Base-by-base conservation (phyloP, 2,888 invertebrate species). In the Amblyteles armatorius region DNA sequence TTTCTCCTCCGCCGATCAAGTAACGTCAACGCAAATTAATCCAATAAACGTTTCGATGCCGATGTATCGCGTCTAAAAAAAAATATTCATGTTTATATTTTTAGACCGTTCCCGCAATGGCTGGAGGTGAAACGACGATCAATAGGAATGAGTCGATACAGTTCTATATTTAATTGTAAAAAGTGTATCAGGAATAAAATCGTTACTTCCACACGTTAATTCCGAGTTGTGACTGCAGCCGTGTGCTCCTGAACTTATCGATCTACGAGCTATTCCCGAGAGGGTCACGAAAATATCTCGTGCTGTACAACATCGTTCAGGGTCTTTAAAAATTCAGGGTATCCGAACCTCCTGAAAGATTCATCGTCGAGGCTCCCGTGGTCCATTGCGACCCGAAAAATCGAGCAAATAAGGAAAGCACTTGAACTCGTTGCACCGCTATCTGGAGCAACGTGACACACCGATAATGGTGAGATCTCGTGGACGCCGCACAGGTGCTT, bases 321-420 rank as follows among this genome's bases (percentile, higher is more conserved):
- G 29, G 7, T 52, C 65, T 65, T 84, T 16, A 82, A 74, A 74
- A 48, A 74, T 84, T 81, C 78, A 73, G 19, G 69, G 63, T 68
- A 52, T 68, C 69, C 77, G 77, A 77, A 26, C 29, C 68, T 68
- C 48, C 60, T 84, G 67, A 81, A 84, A 81, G 72, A 84, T 84
- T 73, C 52, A 84, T 81, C 22, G 19, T 40, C 48, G 52, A 65
- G 36, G 19, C 76, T 48, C 63, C 74, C 57, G 57, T 60, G 71
- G 65, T 76, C 76, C 57, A 79, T 48, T 77, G 50, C 67, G 13
- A 22, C n/a, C 48, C 19, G 16, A 48, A 60, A 71, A 80, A 65
- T 22, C 26, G 36, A 29, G 19, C 52, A 50, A 72, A 84, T 67
- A 72, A 80, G 16, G 29, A n/a, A 19, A 84, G 44, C 50, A 71